Evolutionary conservation across 2,113 vertebrate species (phyloP).

Genomic region (Heliornis fulica): DNA sequence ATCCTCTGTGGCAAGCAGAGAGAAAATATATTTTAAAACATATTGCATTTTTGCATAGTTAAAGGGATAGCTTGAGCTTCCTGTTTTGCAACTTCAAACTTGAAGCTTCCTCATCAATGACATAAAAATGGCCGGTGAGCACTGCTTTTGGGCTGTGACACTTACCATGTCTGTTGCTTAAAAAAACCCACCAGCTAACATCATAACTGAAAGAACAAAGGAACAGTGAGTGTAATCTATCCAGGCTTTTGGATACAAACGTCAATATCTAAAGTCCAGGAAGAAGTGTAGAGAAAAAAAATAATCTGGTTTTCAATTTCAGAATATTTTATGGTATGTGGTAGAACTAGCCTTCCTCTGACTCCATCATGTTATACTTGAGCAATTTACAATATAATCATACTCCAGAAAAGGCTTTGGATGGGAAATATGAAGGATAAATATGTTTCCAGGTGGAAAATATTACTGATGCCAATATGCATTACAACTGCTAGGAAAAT

Average conservation of each 20-base stretch:
- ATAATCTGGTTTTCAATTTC: not conserved
- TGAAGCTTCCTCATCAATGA: not conserved
- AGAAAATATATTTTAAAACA: slow-evolving; percentile 13
- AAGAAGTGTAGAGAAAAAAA: not conserved
- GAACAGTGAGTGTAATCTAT: not conserved
- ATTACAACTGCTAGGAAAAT: not conserved
- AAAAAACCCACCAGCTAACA: not conserved
- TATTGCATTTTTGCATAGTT: not conserved
- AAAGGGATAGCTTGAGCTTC: not conserved
- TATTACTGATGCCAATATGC: not conserved
- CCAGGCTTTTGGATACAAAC: not conserved
- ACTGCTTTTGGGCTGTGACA: not conserved
- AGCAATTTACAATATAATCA: not conserved
- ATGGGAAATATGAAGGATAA: not conserved
- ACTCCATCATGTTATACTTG: not conserved
- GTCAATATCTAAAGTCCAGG: not conserved
- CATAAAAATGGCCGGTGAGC: not conserved
- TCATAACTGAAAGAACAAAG: not conserved
- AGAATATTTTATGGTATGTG: not conserved
- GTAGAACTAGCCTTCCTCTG: not conserved
- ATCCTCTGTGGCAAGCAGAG: not conserved
- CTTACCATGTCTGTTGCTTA: not conserved
- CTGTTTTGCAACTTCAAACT: not conserved
- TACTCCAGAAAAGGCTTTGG: not conserved
- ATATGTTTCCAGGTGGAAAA: not conserved